Conservation (phyloP, 2,797 vertebrate genomes). For the Vireo griseus region DNA sequence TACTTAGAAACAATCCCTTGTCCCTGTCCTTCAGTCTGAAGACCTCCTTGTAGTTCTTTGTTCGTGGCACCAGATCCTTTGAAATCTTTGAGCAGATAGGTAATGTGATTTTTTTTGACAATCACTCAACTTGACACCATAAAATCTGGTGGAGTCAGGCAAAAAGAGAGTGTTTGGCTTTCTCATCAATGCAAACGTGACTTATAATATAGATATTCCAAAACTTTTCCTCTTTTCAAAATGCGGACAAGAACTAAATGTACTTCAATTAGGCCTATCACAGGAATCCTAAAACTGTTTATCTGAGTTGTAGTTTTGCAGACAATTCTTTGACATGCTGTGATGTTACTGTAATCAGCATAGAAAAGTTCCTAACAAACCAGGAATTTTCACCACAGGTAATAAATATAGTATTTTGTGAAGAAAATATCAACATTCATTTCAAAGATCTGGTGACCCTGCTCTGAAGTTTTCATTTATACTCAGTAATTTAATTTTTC, state of each 20-base stretch:
- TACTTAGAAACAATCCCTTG: neutral
- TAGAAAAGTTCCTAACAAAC: neutral
- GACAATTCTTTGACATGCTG: neutral
- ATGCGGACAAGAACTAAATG: neutral
- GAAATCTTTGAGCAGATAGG: neutral
- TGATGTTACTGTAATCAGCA: neutral
- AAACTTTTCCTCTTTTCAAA: neutral
- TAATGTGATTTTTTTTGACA: neutral
- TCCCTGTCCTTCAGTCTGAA: neutral
- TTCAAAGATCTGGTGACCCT: neutral
- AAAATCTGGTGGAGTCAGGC: neutral
- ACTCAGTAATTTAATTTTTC: neutral
- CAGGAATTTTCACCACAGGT: neutral
- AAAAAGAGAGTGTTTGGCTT: neutral
- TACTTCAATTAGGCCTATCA: neutral
- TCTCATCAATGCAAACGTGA: neutral
- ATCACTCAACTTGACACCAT: accelerated
- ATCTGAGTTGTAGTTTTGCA: neutral
- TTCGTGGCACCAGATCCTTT: neutral
- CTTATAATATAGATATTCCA: neutral
- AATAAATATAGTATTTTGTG: neutral
- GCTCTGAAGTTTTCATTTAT: neutral
- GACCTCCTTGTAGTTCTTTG: neutral
- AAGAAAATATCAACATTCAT: neutral
- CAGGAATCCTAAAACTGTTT: neutral